A percentile compares a stretch with the other conserved stretches of the same genome.
phyloP scores from a whole-genome alignment of 2,888 invertebrate genomes.

The Adelognathus sp. region DNA sequence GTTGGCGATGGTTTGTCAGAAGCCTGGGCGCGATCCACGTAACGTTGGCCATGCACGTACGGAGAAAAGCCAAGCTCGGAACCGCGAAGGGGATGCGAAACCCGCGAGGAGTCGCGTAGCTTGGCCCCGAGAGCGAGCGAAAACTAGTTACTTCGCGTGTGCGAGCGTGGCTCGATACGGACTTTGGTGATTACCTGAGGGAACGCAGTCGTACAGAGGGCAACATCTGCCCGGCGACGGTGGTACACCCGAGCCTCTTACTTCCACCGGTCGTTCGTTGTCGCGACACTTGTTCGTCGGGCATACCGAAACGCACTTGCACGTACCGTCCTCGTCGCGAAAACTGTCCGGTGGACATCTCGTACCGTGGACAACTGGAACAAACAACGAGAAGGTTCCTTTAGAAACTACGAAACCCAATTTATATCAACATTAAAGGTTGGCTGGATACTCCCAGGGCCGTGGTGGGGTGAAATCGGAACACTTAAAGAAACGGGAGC shows the following conservation, averaged over 20 bases:
- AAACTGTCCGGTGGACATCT: constrained; percentile 76
- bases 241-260: constrained; percentile 67
- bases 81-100: constrained; percentile 5
- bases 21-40: too few relatives aligned
- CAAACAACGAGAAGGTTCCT: constrained; percentile 3
- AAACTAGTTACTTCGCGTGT: constrained; percentile 43
- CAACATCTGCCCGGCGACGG: constrained; percentile 75
- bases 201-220: constrained; percentile 76
- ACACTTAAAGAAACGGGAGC: too few relatives aligned
- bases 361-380: constrained; percentile 54
- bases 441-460: too few relatives aligned
- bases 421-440: too few relatives aligned
- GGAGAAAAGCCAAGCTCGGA: constrained; percentile 7
- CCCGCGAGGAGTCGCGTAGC: background rate
- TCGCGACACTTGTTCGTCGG: constrained; percentile 70
- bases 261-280: constrained; percentile 72
- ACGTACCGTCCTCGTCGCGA: constrained; percentile 71
- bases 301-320: constrained; percentile 75
- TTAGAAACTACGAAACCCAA: background rate
- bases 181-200: constrained; percentile 71
- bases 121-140: background rate
- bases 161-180: constrained; percentile 40
- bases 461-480: too few relatives aligned
- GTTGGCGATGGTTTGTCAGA: too few relatives aligned
- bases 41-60: too few relatives aligned